Percentiles rank a stretch among this genome's conserved stretches.
These are phyloP conservation scores for Limanda limanda DNA, from an alignment of 2,113 vertebrate genomes.

Conservation along the genomic window DNA sequence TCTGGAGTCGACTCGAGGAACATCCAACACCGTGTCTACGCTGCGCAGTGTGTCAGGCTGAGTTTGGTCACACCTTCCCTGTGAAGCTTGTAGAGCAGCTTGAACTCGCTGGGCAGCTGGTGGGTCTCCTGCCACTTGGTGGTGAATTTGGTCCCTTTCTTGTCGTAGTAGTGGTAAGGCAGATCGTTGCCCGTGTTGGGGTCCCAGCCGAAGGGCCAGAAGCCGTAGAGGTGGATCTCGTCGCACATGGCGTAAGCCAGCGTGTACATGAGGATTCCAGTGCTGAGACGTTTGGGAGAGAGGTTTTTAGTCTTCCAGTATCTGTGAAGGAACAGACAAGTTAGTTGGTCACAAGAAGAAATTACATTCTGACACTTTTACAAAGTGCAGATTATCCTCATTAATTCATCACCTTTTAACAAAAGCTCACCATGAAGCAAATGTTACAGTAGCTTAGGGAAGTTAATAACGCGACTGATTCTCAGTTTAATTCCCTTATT, in stretches of 20 bases:
- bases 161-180: constrained; percentile 99
- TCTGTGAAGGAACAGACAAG: constrained; percentile 74
- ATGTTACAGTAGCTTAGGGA: too few relatives aligned
- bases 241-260: constrained; percentile 94
- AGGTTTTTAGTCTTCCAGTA: constrained; percentile 98
- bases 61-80: constrained; percentile 94
- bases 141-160: constrained; percentile 99
- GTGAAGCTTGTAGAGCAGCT: constrained; percentile 96
- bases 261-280: constrained; percentile 98
- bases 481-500: too few relatives aligned
- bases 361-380: not conserved
- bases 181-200: constrained; percentile 96
- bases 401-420: too few relatives aligned
- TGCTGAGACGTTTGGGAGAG: constrained; percentile 96
- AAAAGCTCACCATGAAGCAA: too few relatives aligned
- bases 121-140: constrained; percentile 99
- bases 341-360: not conserved
- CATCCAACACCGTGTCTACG: constrained; percentile 67
- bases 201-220: constrained; percentile 98
- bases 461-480: too few relatives aligned
- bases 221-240: constrained; percentile 96
- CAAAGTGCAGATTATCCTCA: too few relatives aligned
- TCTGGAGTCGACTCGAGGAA: constrained; percentile 24
- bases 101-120: constrained; percentile 98
- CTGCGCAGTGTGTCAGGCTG: constrained; percentile 91